Conservation (phyloP, 2,888 invertebrate genomes). For the Patella pellucida region DNA sequence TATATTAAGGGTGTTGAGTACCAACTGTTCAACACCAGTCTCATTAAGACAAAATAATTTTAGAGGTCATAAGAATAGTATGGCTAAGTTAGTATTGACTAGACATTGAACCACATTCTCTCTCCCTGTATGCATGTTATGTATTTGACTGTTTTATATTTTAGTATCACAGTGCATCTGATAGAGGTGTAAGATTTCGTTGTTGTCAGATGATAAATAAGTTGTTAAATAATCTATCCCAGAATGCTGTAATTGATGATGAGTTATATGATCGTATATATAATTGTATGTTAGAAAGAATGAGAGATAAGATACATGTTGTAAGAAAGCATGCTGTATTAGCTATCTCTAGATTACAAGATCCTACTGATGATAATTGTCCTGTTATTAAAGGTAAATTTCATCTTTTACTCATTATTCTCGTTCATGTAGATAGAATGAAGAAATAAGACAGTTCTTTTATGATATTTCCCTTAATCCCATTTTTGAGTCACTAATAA, state of each 20-base stretch:
- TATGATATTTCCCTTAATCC: too few relatives aligned
- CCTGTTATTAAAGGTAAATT: slow-evolving; percentile 77
- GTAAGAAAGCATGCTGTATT: slow-evolving; percentile 85
- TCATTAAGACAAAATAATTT: too few relatives aligned
- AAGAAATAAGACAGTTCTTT: too few relatives aligned
- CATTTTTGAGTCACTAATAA: too few relatives aligned
- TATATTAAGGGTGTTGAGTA: too few relatives aligned
- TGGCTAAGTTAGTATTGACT: too few relatives aligned
- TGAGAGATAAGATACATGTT: slow-evolving; percentile 81
- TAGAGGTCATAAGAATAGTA: too few relatives aligned
- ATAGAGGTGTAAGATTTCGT: slow-evolving; percentile 78
- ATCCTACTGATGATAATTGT: slow-evolving; percentile 82
- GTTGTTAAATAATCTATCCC: slow-evolving; percentile 81
- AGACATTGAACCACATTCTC: too few relatives aligned
- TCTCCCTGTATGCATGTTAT: background rate
- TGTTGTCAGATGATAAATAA: slow-evolving; percentile 85
- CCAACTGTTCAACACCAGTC: too few relatives aligned
- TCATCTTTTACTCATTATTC: too few relatives aligned
- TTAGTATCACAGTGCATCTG: slow-evolving; percentile 71
- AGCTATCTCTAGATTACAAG: slow-evolving; percentile 85
- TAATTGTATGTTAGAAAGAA: slow-evolving; percentile 78
- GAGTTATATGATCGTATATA: slow-evolving; percentile 81
- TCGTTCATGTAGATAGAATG: too few relatives aligned
- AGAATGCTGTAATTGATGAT: slow-evolving; percentile 84
- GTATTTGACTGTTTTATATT: background rate